Percentiles rank a stretch among this genome's conserved stretches.
Evolutionary conservation across 2,888 invertebrate species (phyloP).

Genomic region (Bruchidius siliquastri): DNA sequence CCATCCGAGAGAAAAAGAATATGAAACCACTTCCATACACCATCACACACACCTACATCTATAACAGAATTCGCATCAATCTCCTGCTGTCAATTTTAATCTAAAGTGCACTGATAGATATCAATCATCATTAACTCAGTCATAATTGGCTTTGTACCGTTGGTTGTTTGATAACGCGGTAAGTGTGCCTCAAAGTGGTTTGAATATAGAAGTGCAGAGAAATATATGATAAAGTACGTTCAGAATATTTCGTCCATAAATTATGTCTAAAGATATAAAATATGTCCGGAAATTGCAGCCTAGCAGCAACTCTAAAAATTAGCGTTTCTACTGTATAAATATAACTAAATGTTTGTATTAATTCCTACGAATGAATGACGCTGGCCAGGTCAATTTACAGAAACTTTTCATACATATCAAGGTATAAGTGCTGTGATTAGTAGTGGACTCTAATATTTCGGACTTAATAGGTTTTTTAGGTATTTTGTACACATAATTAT

Average conservation of each 20-base stretch:
- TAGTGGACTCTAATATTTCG: no score
- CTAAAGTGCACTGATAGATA: not conserved
- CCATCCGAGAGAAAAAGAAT: no score
- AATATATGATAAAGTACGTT: not conserved
- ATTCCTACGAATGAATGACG: not conserved
- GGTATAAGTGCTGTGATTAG: no score
- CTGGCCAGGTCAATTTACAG: not conserved
- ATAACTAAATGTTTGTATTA: not conserved
- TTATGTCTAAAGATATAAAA: not conserved
- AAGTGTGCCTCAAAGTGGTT: not conserved
- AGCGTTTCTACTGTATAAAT: not conserved
- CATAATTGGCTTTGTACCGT: not conserved
- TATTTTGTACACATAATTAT: no score
- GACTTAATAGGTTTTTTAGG: no score
- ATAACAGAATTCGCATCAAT: not conserved
- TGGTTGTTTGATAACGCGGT: not conserved
- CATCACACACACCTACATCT: not conserved
- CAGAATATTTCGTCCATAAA: not conserved
- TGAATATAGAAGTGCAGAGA: not conserved
- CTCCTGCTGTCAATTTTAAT: not conserved
- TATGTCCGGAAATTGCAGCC: not conserved
- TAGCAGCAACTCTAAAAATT: not conserved
- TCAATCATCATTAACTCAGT: not conserved
- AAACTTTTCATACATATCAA: not conserved
- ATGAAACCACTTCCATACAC: no score